These are phyloP conservation scores for Dryocosmus kuriphilus DNA, from an alignment of 2,888 invertebrate species.

Conservation along the genomic window DNA sequence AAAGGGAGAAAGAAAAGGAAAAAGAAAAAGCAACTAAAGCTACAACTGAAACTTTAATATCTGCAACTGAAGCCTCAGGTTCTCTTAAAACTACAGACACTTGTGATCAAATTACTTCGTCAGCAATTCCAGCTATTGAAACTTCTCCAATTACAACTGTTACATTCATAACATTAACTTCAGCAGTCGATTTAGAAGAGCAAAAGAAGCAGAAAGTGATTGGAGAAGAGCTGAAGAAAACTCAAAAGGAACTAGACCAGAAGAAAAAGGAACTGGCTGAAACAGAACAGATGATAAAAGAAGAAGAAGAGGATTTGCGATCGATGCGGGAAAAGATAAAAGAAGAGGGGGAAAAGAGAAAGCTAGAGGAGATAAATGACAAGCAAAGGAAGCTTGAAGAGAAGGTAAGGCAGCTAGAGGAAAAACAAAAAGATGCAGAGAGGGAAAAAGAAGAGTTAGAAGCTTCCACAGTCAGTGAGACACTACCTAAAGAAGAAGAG, in stretches of 20 bases:
- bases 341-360: neutral
- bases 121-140: neutral
- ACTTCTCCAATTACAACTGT: neutral
- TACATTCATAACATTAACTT: neutral
- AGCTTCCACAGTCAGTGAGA: neutral
- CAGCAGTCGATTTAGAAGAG: neutral
- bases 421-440: neutral
- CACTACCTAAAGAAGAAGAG: neutral
- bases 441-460: neutral
- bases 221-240: neutral
- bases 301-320: neutral
- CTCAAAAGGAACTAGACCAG: neutral
- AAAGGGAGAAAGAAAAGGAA: neutral
- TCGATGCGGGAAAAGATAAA: neutral
- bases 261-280: neutral
- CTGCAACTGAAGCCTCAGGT: neutral
- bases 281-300: neutral
- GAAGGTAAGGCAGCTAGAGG: neutral
- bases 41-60: neutral
- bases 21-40: neutral
- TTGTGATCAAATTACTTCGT: neutral
- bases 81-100: neutral
- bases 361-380: neutral
- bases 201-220: neutral
- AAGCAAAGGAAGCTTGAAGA: neutral